Evolutionary conservation across 1,140 invertebrate genomes (phyloP).

Genomic region (Sinella curviseta): DNA sequence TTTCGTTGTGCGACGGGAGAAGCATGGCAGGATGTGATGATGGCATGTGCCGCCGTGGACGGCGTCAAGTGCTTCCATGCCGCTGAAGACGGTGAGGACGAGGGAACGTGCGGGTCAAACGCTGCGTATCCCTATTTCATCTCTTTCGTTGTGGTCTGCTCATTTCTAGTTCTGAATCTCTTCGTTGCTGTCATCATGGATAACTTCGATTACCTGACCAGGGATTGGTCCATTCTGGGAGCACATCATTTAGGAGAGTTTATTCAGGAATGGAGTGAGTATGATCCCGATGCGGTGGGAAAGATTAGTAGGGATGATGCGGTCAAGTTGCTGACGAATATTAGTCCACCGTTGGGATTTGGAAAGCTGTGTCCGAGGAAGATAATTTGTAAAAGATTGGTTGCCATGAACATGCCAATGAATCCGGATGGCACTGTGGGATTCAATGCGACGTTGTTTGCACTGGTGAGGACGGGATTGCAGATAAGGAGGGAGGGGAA

Average conservation of each 20-base stretch:
- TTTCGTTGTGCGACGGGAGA: slow-evolving; percentile 95
- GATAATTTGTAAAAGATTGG: slow-evolving; percentile 96
- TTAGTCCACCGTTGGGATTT: too few species aligned
- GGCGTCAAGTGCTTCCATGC: slow-evolving; percentile 74
- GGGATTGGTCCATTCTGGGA: slow-evolving; percentile 98
- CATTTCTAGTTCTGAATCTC: slow-evolving; percentile 97
- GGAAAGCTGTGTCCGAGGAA: slow-evolving; percentile 98
- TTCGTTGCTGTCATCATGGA: too few species aligned
- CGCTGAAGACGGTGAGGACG: too few species aligned
- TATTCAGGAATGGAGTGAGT: too few species aligned
- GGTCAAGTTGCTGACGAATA: too few species aligned
- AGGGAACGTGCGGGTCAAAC: slow-evolving; percentile 63
- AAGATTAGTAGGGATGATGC: too few species aligned
- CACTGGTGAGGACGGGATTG: slow-evolving; percentile 93
- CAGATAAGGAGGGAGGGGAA: slow-evolving; percentile 97
- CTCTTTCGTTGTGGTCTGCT: slow-evolving; percentile 98
- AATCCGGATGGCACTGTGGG: too few species aligned
- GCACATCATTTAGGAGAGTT: too few species aligned
- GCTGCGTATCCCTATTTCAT: slow-evolving; percentile 99
- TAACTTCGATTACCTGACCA: slow-evolving; percentile 98
- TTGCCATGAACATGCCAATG: slow-evolving; percentile 99
- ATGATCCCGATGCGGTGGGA: slow-evolving; percentile 98
- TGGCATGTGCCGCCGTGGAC: slow-evolving; percentile 73
- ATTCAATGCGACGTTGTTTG: too few species aligned
- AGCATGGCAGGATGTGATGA: slow-evolving; percentile 99